These are phyloP conservation scores for Rhinophrynus dorsalis DNA, from an alignment of 2,797 vertebrate species.

Conservation along the genomic window DNA sequence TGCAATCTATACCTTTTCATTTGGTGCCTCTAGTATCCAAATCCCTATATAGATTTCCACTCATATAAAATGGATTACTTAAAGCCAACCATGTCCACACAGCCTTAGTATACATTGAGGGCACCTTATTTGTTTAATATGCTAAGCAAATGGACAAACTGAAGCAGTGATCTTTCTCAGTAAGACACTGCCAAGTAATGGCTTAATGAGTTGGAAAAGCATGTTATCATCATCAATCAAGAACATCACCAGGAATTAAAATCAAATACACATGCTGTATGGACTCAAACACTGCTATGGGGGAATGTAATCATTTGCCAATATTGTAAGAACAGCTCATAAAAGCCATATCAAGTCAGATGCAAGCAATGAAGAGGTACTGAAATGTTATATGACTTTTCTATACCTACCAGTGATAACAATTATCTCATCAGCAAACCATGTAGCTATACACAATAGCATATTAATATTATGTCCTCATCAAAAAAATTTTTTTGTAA, in stretches of 20 bases:
- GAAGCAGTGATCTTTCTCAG: slow-evolving; percentile 12
- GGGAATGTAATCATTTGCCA: slow-evolving; percentile 38
- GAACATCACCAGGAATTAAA: slow-evolving; percentile 40
- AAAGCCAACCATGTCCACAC: not conserved
- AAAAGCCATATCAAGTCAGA: slow-evolving; percentile 35
- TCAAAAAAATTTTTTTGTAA: not conserved
- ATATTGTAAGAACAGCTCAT: slow-evolving; percentile 33
- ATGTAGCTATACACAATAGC: slow-evolving; percentile 18
- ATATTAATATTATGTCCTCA: not conserved
- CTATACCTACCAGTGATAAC: slow-evolving; percentile 38
- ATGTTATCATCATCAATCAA: slow-evolving; percentile 46
- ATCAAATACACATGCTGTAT: slow-evolving; percentile 40
- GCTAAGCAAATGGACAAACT: slow-evolving; percentile 23
- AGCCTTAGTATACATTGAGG: not conserved
- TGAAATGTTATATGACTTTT: slow-evolving; percentile 30
- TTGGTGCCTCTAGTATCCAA: not conserved
- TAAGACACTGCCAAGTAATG: slow-evolving; percentile 26
- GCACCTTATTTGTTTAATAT: slow-evolving; percentile 12
- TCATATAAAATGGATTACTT: not conserved
- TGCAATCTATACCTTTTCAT: not conserved
- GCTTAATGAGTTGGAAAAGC: slow-evolving; percentile 40
- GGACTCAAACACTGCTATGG: slow-evolving; percentile 19
- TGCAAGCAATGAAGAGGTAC: slow-evolving; percentile 35
- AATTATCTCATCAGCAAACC: slow-evolving; percentile 41
- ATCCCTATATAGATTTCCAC: not conserved